Conservation (phyloP, 2,797 vertebrate genomes). For the Poecilia wingei region DNA sequence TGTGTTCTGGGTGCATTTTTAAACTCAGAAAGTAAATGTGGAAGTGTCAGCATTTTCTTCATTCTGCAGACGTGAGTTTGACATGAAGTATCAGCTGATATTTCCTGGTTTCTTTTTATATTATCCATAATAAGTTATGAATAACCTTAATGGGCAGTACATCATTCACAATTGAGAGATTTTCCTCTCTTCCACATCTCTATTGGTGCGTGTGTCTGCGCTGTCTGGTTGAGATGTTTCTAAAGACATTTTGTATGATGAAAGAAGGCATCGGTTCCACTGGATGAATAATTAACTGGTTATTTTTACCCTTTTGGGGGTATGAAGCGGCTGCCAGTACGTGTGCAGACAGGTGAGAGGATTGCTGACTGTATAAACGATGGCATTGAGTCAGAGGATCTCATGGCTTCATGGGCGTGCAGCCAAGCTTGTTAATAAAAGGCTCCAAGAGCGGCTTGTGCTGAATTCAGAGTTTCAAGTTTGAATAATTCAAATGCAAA, state of each 20-base stretch:
- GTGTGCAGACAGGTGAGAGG: constrained; percentile 78
- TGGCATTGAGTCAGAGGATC: constrained; percentile 74
- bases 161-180: constrained; percentile 8
- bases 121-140: constrained; percentile 31
- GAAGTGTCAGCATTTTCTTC: constrained; percentile 19
- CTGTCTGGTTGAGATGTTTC: constrained; percentile 60
- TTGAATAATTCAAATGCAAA: constrained; percentile 65
- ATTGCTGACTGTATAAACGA: constrained; percentile 76
- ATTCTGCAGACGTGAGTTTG: constrained; percentile 11
- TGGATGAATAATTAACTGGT: constrained; percentile 72
- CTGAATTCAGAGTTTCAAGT: constrained; percentile 59
- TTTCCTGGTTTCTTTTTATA: constrained; percentile 21
- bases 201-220: constrained; percentile 13
- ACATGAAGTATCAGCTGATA: constrained; percentile 19
- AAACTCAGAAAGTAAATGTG: constrained; percentile 12
- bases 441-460: constrained; percentile 34
- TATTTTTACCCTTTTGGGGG: constrained; percentile 68
- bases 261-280: constrained; percentile 71
- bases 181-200: constrained; percentile 11
- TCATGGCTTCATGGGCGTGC: constrained; percentile 65
- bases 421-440: constrained; percentile 75
- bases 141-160: constrained; percentile 21
- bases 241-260: constrained; percentile 62
- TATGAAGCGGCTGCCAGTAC: constrained; percentile 58
- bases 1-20: constrained; percentile 10